Base-by-base conservation (phyloP, 64 coral and sea anemone genomes). In the Porites australiensis region DNA sequence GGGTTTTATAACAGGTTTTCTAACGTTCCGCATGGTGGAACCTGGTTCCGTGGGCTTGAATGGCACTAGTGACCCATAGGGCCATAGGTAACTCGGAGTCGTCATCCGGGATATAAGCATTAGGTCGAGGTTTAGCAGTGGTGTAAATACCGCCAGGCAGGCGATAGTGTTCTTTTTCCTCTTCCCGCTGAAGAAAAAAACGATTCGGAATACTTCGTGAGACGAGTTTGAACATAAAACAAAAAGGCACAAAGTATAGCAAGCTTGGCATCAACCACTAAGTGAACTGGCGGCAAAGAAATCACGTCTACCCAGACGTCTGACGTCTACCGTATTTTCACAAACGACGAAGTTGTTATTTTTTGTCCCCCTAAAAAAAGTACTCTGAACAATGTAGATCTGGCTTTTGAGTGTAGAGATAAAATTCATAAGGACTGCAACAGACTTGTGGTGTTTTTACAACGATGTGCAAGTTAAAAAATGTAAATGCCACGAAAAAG, bases 101-200 rank as follows among this genome's bases (percentile, higher is more conserved):
- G 77, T 99, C 98, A 90, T 99, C 98, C 68, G 98, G 98, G 51
- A 99, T 99, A 83, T 99, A 99, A 8, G 98, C 98, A 96, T 99
- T 99, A 21, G 98, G 98, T 91, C 98, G 94, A 96, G 98, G 98
- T 58, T 99, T 94, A 20, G 98, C 98, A 62, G 98, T 99, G 19
- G 98, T 99, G 73, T 94, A 99, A 21, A 99, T 20, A 20, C 92
- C 98, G 19, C 98, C 94, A 47, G 94, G 94, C 11, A 99, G 59
- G 43, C 76, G 74, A 70, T 99, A 99, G 12, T 99, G 94, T 75
- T 99, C 98, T 2, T 93, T 91, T n/a, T 94, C 90, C 20, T 95
- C 94, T 86, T 99, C 98, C 20, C 91, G 87, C 98, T 99, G 89
- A 58, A 58, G 82, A n/a, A n/a, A n/a, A n/a, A n/a, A n/a, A n/a